Conservation (phyloP, 2,113 vertebrate genomes). For the Asarcornis scutulata region DNA sequence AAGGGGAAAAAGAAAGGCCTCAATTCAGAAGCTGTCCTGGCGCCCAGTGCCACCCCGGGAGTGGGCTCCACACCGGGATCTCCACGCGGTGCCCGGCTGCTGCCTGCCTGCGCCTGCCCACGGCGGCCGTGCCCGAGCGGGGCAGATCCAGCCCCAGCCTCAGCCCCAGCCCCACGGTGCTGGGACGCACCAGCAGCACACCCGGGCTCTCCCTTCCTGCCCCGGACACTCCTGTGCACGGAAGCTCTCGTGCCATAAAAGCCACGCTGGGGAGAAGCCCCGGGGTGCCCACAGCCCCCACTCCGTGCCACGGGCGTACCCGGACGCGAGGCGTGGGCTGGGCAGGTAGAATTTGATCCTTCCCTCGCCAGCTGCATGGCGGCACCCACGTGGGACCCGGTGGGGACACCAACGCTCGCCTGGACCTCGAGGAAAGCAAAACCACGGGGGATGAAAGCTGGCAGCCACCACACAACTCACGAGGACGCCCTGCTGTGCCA, state of each 20-base stretch:
- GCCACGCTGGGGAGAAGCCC: background rate
- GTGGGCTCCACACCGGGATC: background rate
- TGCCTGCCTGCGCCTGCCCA: background rate
- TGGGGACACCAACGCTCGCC: rapidly evolving
- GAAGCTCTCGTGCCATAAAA: background rate
- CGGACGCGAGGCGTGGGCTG: rapidly evolving
- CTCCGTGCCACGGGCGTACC: background rate
- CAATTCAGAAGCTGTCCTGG: background rate
- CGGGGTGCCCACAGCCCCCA: background rate
- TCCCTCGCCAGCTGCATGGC: rapidly evolving
- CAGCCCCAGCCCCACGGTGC: too few relatives aligned
- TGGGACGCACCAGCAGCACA: background rate
- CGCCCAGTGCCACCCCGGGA: background rate
- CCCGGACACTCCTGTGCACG: too few relatives aligned
- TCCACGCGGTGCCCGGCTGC: background rate
- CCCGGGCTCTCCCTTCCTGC: background rate
- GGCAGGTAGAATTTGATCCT: background rate
- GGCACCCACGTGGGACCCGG: background rate
- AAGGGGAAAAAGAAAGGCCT: background rate
- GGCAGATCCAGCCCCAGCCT: background rate
- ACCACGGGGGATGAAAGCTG: rapidly evolving
- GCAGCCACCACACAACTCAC: background rate
- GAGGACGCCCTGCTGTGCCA: background rate
- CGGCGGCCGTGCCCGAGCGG: background rate
- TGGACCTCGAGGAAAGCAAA: background rate